A percentile compares a stretch with the other conserved stretches of the same genome.
Evolutionary conservation across 1,140 invertebrate genomes (phyloP).

Genomic region (Cydia fagiglandana): DNA sequence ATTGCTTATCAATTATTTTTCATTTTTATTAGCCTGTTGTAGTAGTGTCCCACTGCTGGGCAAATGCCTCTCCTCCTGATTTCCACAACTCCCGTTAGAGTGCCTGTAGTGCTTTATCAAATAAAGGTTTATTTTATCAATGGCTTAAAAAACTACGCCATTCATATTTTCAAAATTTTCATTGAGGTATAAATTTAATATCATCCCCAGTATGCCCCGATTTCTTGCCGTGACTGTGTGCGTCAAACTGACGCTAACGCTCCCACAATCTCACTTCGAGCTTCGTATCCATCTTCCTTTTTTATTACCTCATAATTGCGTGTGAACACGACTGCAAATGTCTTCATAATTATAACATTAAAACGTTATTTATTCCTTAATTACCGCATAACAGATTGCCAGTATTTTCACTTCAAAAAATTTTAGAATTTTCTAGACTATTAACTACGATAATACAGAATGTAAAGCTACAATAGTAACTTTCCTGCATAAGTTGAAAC

Average conservation of each 20-base stretch:
- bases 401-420: too few species aligned
- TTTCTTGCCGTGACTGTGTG: neutral
- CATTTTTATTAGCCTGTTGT: too few species aligned
- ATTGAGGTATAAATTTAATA: neutral
- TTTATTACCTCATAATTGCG: slow-evolving; percentile 23
- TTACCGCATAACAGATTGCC: too few species aligned
- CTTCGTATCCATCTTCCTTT: neutral
- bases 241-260: neutral
- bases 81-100: too few species aligned
- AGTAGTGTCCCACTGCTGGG: too few species aligned
- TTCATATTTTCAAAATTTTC: neutral
- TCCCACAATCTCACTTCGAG: neutral
- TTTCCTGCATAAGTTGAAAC: neutral
- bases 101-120: too few species aligned
- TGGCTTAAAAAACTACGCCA: neutral
- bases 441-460: too few species aligned
- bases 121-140: too few species aligned
- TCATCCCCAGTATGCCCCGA: neutral
- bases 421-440: too few species aligned
- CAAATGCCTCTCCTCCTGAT: too few species aligned
- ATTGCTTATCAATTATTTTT: too few species aligned
- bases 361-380: too few species aligned
- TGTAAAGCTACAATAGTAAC: neutral
- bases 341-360: neutral
- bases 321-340: neutral